Evolutionary conservation across 2,113 vertebrate species (phyloP), one percentile per base, ranked within the genome.

Genomic region (Xiphophorus couchianus): DNA sequence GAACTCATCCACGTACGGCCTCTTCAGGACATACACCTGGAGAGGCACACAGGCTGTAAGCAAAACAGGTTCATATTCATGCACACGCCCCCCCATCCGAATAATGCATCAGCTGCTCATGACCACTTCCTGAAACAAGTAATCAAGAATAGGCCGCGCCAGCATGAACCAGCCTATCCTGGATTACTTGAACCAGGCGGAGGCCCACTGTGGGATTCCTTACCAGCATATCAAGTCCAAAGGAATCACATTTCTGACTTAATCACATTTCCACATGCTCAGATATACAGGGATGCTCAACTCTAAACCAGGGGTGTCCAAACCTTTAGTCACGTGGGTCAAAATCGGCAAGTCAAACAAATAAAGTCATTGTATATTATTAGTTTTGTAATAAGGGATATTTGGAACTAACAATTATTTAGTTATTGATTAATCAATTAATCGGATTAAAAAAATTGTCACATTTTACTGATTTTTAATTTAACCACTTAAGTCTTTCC

Each of bases 111-210:
- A n/a, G 92, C 54, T 48, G 93, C 85, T 60, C 6, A 8, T 14
- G 79, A 94, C 77, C 87, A 0, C 81, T 93, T 94, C 97, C 95
- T 84, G 95, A 95, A 91, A 96, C 97, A 98, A 98, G 96, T 97
- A 97, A 96, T 97, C 96, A 48, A 98, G 97, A 97, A 97, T 94
- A 98, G 96, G 97, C 96, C 96, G 94, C 93, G 90, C 90, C 89
- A 89, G 89, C 54, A 93, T 91, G 93, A 88, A 94, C 95, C 97
- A 98, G 96, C 97, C 97, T 98, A 98, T 98, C 97, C 97, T 98
- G 97, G 97, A 98, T 98, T 98, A 98, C 97, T 98, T 98, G 97
- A 98, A 98, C 86, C 95, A 69, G 94, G 96, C 92, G 66, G 89
- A 87, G 77, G 93, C 95, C 91, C 70, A 65, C 22, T 25, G 58